Conservation (phyloP, 2,888 invertebrate genomes). For the Diarsia dahlii region DNA sequence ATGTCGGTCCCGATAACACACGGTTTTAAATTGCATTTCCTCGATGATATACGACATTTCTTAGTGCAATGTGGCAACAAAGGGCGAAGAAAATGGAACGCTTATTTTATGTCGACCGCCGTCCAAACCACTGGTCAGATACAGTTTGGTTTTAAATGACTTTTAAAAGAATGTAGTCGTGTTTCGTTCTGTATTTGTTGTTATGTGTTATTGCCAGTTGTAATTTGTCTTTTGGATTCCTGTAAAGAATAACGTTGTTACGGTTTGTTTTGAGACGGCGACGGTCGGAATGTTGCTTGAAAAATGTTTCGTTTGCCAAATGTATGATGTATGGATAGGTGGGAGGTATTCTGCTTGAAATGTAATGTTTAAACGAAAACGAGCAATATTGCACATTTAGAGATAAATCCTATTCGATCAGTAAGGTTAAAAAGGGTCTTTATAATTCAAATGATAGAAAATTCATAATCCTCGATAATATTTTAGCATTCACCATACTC, state of each 20-base stretch:
- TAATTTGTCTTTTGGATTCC: constrained; percentile 50
- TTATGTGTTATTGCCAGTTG: constrained; percentile 42
- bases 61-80: constrained; percentile 63
- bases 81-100: constrained; percentile 63
- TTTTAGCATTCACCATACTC: neutral
- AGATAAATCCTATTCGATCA: neutral
- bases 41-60: constrained; percentile 62
- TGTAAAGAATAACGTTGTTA: constrained; percentile 45
- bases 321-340: neutral
- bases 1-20: constrained; percentile 48
- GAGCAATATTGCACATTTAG: neutral
- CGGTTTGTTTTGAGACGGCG: neutral
- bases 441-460: neutral
- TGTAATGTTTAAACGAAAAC: neutral
- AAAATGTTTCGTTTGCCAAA: neutral
- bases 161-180: constrained; percentile 65
- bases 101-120: constrained; percentile 60
- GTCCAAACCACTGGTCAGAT: constrained; percentile 63
- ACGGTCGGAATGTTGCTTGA: neutral
- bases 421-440: neutral
- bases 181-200: constrained; percentile 51
- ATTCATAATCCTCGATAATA: neutral
- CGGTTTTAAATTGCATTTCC: constrained; percentile 63
- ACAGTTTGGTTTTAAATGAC: constrained; percentile 69
- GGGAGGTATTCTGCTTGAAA: neutral